Conservation (phyloP, 2,888 invertebrate species). For the Tortrix viridana region DNA sequence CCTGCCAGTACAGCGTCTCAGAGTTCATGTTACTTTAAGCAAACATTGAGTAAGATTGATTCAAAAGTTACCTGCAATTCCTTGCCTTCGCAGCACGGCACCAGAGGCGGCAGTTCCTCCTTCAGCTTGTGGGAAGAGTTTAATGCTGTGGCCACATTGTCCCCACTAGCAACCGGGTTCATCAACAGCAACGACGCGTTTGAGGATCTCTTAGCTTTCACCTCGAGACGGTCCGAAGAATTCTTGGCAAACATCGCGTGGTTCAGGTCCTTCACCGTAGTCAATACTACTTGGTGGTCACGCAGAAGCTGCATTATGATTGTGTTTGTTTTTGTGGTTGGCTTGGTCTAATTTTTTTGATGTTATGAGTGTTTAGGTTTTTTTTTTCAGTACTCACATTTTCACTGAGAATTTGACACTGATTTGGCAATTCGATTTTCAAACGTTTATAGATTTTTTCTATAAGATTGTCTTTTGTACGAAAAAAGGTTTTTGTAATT, state of each 20-base stretch:
- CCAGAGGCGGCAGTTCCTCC: conserved; percentile 68
- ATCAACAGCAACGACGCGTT: conserved; percentile 64
- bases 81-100: conserved; percentile 76
- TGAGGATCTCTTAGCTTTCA: conserved; percentile 71
- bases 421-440: conserved; percentile 62
- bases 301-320: conserved; percentile 69
- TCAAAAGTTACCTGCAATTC: conserved; percentile 62
- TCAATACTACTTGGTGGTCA: conserved; percentile 57
- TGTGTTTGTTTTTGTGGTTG: conserved; percentile 34
- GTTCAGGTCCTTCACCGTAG: conserved; percentile 54
- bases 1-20: too few relatives aligned
- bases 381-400: conserved; percentile 60
- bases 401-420: conserved; percentile 65
- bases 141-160: conserved; percentile 68
- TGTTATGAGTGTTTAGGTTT: conserved; percentile 35
- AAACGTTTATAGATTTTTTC: conserved; percentile 44
- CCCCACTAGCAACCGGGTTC: conserved; percentile 79
- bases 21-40: too few relatives aligned
- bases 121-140: conserved; percentile 67
- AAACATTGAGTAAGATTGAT: not conserved
- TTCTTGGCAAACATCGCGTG: conserved; percentile 49
- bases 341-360: conserved; percentile 27
- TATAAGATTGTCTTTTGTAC: not conserved
- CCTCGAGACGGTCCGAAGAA: conserved; percentile 60
- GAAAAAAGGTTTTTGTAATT: not conserved